Conservation (phyloP, 2,113 vertebrate species). For the Cheirogaleus medius region DNA sequence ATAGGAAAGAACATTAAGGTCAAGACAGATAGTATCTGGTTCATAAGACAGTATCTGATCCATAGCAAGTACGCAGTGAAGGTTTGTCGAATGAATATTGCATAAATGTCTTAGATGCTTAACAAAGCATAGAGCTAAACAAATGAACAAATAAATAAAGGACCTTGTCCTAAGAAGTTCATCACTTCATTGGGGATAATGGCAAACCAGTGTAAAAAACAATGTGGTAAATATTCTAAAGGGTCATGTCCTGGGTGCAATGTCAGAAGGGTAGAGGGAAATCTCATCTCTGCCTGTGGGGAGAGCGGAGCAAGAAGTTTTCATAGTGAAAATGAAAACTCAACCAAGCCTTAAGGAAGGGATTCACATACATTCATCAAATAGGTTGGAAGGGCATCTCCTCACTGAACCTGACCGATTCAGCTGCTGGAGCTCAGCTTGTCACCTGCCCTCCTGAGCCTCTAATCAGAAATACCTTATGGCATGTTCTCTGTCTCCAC, state of each 20-base stretch:
- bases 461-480: not conserved
- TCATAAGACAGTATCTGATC: not conserved
- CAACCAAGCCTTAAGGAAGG: not conserved
- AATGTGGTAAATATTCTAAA: not conserved
- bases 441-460: not conserved
- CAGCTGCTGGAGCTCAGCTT: not conserved
- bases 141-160: not conserved
- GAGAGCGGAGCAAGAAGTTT: not conserved
- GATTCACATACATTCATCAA: not conserved
- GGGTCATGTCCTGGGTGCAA: too few species aligned
- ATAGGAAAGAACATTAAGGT: not conserved
- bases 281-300: not conserved
- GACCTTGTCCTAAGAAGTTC: not conserved
- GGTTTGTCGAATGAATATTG: not conserved
- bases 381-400: not conserved
- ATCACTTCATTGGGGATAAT: not conserved
- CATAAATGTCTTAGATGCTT: not conserved
- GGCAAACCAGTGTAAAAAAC: not conserved
- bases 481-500: not conserved
- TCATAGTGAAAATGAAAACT: not conserved
- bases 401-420: not conserved
- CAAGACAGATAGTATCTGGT: too few species aligned
- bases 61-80: not conserved
- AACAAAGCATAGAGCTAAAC: not conserved
- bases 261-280: not conserved